Evolutionary conservation across 2,797 vertebrate genomes (phyloP).

Genomic region (Holocentrus rufus): DNA sequence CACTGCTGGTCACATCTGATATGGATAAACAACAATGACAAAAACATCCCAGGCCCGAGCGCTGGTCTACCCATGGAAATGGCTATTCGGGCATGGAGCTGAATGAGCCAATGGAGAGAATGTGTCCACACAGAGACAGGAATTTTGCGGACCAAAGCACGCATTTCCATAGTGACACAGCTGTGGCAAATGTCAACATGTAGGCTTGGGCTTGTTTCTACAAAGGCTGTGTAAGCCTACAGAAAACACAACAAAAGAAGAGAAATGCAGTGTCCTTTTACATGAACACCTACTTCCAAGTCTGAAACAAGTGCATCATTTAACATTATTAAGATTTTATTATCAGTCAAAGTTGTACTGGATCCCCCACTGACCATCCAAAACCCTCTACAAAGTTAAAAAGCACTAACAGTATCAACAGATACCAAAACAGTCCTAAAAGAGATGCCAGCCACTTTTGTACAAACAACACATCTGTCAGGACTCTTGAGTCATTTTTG

Average conservation of each 20-base stretch:
- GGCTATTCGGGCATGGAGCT: conserved; percentile 27
- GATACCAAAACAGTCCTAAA: too few species aligned
- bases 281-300: background rate
- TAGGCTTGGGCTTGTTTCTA: conserved; percentile 33
- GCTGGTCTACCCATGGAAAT: conserved; percentile 11
- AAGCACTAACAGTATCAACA: background rate
- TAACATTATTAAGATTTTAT: background rate
- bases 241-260: conserved; percentile 34
- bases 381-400: background rate
- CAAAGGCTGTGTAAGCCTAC: conserved; percentile 15
- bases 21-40: conserved; percentile 49
- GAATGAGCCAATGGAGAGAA: conserved; percentile 52
- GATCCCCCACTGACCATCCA: background rate
- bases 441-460: too few species aligned
- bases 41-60: conserved; percentile 19
- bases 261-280: background rate
- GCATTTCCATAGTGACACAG: conserved; percentile 71
- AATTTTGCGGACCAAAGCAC: conserved; percentile 66
- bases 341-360: background rate
- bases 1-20: conserved; percentile 46
- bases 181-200: conserved; percentile 66
- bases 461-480: too few species aligned
- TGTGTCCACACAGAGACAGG: conserved; percentile 58
- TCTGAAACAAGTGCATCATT: background rate
- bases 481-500: too few species aligned